phyloP scores from a whole-genome alignment of 1,140 invertebrate genomes.

The Thereuonema tuberculata region DNA sequence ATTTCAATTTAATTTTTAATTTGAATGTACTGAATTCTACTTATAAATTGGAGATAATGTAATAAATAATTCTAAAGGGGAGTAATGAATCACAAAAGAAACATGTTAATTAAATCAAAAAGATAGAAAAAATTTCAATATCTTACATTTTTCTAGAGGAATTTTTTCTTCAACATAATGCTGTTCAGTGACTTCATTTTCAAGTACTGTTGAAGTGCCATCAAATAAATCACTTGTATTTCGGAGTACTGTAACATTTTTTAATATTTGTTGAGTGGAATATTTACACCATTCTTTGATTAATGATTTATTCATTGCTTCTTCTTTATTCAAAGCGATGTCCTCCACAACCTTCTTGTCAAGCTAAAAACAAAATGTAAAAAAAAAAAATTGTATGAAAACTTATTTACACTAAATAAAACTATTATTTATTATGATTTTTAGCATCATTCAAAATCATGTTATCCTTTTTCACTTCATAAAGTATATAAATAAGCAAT shows the following conservation, averaged over 20 bases:
- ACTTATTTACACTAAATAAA: too few species aligned
- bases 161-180: constrained; percentile 7
- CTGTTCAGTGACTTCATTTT: constrained; percentile 12
- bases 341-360: constrained; percentile 29
- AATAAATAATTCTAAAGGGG: too few species aligned
- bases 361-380: constrained; percentile 23
- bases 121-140: background rate
- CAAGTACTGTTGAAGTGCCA: background rate
- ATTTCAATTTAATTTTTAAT: too few species aligned
- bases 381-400: too few species aligned
- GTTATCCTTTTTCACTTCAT: too few species aligned
- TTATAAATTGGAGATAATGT: too few species aligned
- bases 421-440: too few species aligned
- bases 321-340: constrained; percentile 24
- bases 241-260: constrained; percentile 13
- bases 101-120: too few species aligned
- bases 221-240: constrained; percentile 10
- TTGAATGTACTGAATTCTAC: too few species aligned
- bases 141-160: constrained; percentile 8
- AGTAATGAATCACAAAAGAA: too few species aligned
- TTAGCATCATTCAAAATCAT: too few species aligned
- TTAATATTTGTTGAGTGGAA: constrained; percentile 7
- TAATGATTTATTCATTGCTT: constrained; percentile 16
- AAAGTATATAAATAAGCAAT: too few species aligned
- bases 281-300: constrained; percentile 20